Conservation (phyloP, 2,113 vertebrate species). For the Chamaea fasciata region DNA sequence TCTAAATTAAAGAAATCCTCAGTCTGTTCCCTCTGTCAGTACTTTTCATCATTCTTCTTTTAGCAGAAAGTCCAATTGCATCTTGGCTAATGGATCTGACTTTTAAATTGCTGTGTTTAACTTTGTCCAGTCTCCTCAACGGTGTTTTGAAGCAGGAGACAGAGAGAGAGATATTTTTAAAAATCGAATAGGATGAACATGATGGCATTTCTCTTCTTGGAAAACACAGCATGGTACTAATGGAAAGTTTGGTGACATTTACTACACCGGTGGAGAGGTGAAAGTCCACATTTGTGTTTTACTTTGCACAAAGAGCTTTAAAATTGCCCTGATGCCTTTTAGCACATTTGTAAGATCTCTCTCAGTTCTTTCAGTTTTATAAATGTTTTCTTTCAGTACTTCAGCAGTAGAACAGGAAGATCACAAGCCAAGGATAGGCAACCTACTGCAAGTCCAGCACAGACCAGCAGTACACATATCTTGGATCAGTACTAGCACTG, state of each 20-base stretch:
- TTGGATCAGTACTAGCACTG: neutral
- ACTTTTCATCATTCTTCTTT: neutral
- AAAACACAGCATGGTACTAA: neutral
- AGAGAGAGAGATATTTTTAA: neutral
- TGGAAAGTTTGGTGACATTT: neutral
- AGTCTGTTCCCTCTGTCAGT: neutral
- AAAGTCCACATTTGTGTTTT: neutral
- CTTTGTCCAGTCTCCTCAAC: neutral
- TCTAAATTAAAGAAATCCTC: neutral
- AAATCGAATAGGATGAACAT: neutral
- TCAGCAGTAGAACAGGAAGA: neutral
- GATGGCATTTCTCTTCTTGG: neutral
- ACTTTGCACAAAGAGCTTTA: neutral
- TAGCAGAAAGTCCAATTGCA: neutral
- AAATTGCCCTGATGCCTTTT: neutral
- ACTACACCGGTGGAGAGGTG: neutral
- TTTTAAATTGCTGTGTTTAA: constrained; percentile 9
- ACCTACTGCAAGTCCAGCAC: neutral
- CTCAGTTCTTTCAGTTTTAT: neutral
- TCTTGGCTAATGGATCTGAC: neutral
- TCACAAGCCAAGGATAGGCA: neutral
- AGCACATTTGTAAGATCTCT: neutral
- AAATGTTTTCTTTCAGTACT: neutral
- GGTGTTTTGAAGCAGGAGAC: neutral
- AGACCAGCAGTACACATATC: neutral